A percentile compares a stretch with the other conserved stretches of the same genome.
These are phyloP conservation scores for Drosophila dunni DNA, from an alignment of 1,140 invertebrate species.

Conservation along the genomic window DNA sequence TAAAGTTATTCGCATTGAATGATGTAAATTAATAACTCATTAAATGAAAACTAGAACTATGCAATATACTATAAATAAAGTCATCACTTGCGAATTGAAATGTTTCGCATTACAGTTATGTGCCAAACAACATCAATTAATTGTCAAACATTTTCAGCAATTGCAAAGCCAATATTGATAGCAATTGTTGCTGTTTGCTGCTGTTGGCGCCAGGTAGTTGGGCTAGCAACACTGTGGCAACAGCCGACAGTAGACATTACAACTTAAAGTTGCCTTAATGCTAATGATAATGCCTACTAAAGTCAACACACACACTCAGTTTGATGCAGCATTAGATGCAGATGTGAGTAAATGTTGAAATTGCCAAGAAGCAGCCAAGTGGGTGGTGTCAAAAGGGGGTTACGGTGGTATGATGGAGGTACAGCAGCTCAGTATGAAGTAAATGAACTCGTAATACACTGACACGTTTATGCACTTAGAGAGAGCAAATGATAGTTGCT, in stretches of 20 bases:
- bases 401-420: too few species aligned
- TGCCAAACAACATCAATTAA: constrained; percentile 58
- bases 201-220: constrained; percentile 22
- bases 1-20: too few species aligned
- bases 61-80: constrained; percentile 8
- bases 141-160: constrained; percentile 63
- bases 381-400: constrained; percentile 7
- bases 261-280: constrained; percentile 70
- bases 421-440: constrained; percentile 42
- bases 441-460: constrained; percentile 80
- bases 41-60: too few species aligned
- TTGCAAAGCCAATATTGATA: constrained; percentile 64
- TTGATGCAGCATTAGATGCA: constrained; percentile 56
- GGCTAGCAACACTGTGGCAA: constrained; percentile 7
- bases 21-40: too few species aligned
- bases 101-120: constrained; percentile 3
- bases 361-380: constrained; percentile 15
- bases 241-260: constrained; percentile 50
- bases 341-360: constrained; percentile 31
- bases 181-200: constrained; percentile 38
- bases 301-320: constrained; percentile 62
- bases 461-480: constrained; percentile 79
- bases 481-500: constrained; percentile 35
- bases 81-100: constrained; percentile 8
- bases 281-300: constrained; percentile 79